Base-by-base conservation (phyloP, 2,888 invertebrate genomes). In the Coenonympha arcania region DNA sequence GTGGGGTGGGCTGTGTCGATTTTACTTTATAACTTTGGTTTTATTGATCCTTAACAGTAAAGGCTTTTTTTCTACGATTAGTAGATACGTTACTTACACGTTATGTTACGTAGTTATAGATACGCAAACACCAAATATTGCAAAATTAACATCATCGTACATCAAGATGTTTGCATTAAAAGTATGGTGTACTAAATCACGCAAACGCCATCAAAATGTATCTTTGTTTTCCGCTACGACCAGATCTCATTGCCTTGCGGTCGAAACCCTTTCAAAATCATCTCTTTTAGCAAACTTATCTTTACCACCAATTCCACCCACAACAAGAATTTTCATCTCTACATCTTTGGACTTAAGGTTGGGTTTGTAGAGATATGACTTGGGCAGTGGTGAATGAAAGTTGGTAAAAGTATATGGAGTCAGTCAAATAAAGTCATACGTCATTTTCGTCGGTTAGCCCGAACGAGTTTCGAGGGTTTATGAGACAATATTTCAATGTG, bases 401-500 rank as follows among this genome's bases (percentile, higher is more conserved):
- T 65, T 76, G 63, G 83, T 66, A 57, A 59, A 66, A 73, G 67
- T 76, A 81, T 81, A 84, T 82, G 77, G 80, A 79, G 72, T 70
- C 76, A 72, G 77, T 75, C 78, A 81, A 85, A 86, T 86, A 82
- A 86, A 86, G 86, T 67, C 77, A 83, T 86, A 75, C 73, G 71
- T 85, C 84, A 79, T 57, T 74, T 74, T 69, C 71, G 73, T 79
- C 75, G 76, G 80, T 82, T 79, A 76, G 72, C 65, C 72, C 62
- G 74, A 73, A 71, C 73, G 71, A 76, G 71, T 67, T 64, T 69
- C 66, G 72, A 66, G 65, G 79, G 50, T 86, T 85, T 86, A 86
- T 66, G 83, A 74, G 73, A 73, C 74, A 68, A 85, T 86, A 85
- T 83, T 84, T 86, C 84, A 86, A 82, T 85, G 83, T 84, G 69